Evolutionary conservation across 2,888 invertebrate genomes (phyloP).

Genomic region (Mycogona germanica): DNA sequence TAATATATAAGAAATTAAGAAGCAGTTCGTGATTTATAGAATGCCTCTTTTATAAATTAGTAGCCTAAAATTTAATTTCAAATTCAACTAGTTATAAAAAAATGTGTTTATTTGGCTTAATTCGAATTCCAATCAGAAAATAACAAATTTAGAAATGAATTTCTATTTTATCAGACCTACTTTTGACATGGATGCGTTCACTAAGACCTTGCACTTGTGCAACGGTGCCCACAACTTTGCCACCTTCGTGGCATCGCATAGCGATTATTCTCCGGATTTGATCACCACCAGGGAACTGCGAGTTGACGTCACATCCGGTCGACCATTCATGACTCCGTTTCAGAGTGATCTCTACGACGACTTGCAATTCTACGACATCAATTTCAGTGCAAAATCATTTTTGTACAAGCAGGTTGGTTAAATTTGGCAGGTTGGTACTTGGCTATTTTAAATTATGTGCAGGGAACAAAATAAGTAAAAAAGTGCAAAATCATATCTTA

Average conservation of each 20-base stretch:
- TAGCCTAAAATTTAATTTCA: no score
- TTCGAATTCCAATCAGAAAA: no score
- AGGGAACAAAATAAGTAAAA: no score
- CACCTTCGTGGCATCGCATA: not conserved
- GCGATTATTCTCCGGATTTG: slow-evolving; percentile 26
- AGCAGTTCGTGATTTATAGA: no score
- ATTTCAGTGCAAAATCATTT: slow-evolving; percentile 6
- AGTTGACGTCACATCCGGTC: slow-evolving; percentile 44
- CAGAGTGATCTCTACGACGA: slow-evolving; percentile 35
- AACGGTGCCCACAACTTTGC: slow-evolving; percentile 3
- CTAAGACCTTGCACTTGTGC: not conserved
- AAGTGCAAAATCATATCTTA: no score
- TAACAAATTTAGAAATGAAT: no score
- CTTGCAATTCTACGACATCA: slow-evolving; percentile 31
- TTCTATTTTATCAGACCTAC: slow-evolving; percentile 1
- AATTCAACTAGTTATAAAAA: no score
- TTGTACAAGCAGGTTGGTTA: slow-evolving; percentile 3
- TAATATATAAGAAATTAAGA: no score
- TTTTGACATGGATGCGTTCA: not conserved
- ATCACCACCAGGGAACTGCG: slow-evolving; percentile 36
- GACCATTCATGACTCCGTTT: slow-evolving; percentile 37
- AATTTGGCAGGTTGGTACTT: no score
- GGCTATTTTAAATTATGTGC: no score
- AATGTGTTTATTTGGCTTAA: no score
- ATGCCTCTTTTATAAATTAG: no score